Evolutionary conservation across 92 coral and sea anemone genomes (phyloP).

Genomic region (Siderastrea radians): DNA sequence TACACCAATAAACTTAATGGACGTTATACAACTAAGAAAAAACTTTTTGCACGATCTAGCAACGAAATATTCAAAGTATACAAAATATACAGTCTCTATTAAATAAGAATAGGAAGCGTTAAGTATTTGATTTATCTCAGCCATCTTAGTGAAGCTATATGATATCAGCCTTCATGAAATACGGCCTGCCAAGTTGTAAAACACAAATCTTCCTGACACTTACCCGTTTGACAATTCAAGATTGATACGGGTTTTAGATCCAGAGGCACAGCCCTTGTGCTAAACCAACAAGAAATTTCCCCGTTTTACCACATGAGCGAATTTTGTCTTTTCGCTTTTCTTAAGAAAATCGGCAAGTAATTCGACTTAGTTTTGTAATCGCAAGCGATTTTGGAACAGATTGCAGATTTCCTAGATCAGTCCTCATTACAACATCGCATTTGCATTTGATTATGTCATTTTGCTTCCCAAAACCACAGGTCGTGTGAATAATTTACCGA

Average conservation of each 20-base stretch:
- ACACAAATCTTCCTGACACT: slow-evolving; percentile 56
- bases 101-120: background rate
- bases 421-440: slow-evolving; percentile 93
- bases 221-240: slow-evolving; percentile 72
- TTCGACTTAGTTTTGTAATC: slow-evolving; percentile 69
- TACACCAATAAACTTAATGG: background rate
- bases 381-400: slow-evolving; percentile 54
- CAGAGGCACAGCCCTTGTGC: slow-evolving; percentile 57
- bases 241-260: slow-evolving; percentile 48
- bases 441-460: slow-evolving; percentile 98
- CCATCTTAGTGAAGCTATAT: background rate
- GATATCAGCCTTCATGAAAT: slow-evolving; percentile 20
- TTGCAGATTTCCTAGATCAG: slow-evolving; percentile 87
- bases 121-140: background rate
- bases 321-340: slow-evolving; percentile 54
- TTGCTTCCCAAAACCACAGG: slow-evolving; percentile 78
- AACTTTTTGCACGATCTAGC: background rate
- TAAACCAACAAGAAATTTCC: slow-evolving; percentile 30
- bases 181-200: slow-evolving; percentile 22
- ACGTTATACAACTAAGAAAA: background rate
- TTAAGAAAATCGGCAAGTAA: slow-evolving; percentile 79
- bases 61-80: too few species aligned
- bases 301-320: slow-evolving; percentile 48
- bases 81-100: background rate
- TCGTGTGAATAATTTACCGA: slow-evolving; percentile 80